Conservation (phyloP, 2,797 vertebrate genomes). For the Crenichthys baileyi region DNA sequence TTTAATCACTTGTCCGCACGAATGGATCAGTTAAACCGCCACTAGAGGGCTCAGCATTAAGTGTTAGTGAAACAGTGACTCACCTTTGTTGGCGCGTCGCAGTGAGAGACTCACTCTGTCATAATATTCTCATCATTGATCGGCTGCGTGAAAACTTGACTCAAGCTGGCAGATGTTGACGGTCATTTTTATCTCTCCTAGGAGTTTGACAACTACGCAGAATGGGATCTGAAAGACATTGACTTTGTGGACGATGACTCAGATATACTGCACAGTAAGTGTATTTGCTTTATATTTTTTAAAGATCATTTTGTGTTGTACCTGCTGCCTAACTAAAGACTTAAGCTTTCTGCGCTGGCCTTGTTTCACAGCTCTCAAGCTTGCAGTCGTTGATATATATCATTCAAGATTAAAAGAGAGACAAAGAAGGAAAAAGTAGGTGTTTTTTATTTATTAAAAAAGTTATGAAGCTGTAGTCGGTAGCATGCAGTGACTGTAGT, state of each 20-base stretch:
- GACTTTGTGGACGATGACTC: slow-evolving; percentile 99
- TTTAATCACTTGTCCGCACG: background rate
- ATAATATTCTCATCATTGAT: slow-evolving; percentile 20
- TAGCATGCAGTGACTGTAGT: slow-evolving; percentile 33
- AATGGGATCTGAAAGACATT: slow-evolving; percentile 99
- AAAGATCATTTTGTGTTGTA: background rate
- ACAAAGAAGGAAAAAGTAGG: slow-evolving; percentile 97
- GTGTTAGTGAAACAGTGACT: slow-evolving; percentile 19
- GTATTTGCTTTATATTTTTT: background rate
- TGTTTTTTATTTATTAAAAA: slow-evolving; percentile 44
- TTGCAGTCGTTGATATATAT: slow-evolving; percentile 98
- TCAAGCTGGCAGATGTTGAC: slow-evolving; percentile 7
- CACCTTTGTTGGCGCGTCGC: slow-evolving; percentile 5
- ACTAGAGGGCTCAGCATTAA: slow-evolving; percentile 12
- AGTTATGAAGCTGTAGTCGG: background rate
- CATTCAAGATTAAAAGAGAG: slow-evolving; percentile 97
- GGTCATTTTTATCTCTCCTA: slow-evolving; percentile 56
- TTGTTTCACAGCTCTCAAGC: slow-evolving; percentile 90
- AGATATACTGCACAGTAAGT: slow-evolving; percentile 93
- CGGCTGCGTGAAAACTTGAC: background rate
- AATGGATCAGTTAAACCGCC: background rate
- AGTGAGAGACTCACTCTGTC: slow-evolving; percentile 25
- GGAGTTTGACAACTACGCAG: slow-evolving; percentile 99
- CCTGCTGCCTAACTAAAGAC: background rate
- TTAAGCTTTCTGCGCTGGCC: background rate